A percentile compares a stretch with the other conserved stretches of the same genome.
Evolutionary conservation across 2,888 invertebrate species (phyloP).

Genomic region (Beris morrisii): DNA sequence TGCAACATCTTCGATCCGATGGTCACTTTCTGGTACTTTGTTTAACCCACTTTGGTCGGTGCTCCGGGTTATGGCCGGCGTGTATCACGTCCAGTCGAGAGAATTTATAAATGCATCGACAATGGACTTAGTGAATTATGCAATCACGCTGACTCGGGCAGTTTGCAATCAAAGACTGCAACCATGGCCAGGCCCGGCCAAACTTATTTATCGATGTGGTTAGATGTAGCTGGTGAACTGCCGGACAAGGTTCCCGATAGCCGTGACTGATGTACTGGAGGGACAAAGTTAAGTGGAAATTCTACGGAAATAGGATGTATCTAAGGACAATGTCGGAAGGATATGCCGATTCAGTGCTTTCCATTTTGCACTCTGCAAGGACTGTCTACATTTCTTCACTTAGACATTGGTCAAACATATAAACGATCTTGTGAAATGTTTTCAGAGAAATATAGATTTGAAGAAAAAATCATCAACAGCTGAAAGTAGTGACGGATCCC

Average conservation of each 20-base stretch:
- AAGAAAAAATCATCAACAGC: too few relatives aligned
- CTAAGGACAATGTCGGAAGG: neutral
- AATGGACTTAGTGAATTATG: slow-evolving; percentile 20
- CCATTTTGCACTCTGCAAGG: too few relatives aligned
- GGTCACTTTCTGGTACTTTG: slow-evolving; percentile 19
- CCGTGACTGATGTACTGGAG: slow-evolving; percentile 21
- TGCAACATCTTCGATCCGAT: slow-evolving; percentile 15
- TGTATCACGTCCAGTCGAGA: slow-evolving; percentile 8
- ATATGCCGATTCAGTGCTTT: neutral
- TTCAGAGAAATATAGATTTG: too few relatives aligned
- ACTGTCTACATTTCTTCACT: too few relatives aligned
- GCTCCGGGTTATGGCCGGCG: neutral
- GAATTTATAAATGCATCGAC: slow-evolving; percentile 26
- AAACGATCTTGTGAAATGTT: too few relatives aligned
- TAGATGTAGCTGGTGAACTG: slow-evolving; percentile 15
- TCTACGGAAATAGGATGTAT: slow-evolving; percentile 7
- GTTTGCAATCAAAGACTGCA: slow-evolving; percentile 28
- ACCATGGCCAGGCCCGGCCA: neutral
- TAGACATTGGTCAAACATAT: too few relatives aligned
- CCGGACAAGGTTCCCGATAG: slow-evolving; percentile 7
- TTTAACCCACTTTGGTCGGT: neutral
- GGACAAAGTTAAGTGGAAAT: slow-evolving; percentile 21
- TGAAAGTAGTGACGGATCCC: too few relatives aligned
- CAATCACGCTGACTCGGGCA: slow-evolving; percentile 15
- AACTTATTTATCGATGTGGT: slow-evolving; percentile 31